A percentile compares a stretch with the other conserved stretches of the same genome.
phyloP scores from a whole-genome alignment of 2,888 invertebrate genomes.

The Orthonevra nobilis region DNA sequence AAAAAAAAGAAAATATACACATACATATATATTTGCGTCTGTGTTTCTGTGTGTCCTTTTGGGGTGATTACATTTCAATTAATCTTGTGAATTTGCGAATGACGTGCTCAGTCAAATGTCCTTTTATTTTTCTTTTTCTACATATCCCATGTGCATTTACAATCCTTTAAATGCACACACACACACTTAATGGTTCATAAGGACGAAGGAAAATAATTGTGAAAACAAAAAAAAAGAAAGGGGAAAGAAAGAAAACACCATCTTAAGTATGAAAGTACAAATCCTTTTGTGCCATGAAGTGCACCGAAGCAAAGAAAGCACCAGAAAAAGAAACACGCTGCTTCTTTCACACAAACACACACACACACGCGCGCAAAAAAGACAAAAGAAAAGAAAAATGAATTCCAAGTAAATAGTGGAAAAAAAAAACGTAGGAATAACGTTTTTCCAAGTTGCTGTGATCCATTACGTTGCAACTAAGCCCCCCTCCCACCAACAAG shows the following conservation, averaged over 20 bases:
- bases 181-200: conserved; percentile 18
- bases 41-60: conserved; percentile 17
- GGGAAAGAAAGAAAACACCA: conserved; percentile 32
- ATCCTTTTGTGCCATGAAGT: conserved; percentile 61
- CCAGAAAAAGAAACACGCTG: conserved; percentile 4
- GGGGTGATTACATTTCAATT: conserved; percentile 57
- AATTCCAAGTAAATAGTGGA: conserved; percentile 15
- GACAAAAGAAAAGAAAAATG: conserved; percentile 12
- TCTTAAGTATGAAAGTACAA: conserved; percentile 59
- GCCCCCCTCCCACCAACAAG: conserved; percentile 28
- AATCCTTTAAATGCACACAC: conserved; percentile 44
- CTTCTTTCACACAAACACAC: conserved; percentile 36
- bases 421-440: not conserved
- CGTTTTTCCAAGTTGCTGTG: conserved; percentile 46
- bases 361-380: not conserved
- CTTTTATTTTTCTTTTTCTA: conserved; percentile 19
- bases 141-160: conserved; percentile 13
- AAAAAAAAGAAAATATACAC: too few relatives aligned
- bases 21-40: not conserved
- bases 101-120: conserved; percentile 53
- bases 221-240: conserved; percentile 9
- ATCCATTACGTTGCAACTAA: conserved; percentile 65
- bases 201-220: conserved; percentile 33
- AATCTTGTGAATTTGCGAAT: conserved; percentile 23
- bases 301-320: conserved; percentile 20